Percentiles rank a stretch among this genome's conserved stretches.
These are phyloP conservation scores for Porites lobata DNA, from an alignment of 92 coral and sea anemone genomes.

Conservation along the genomic window DNA sequence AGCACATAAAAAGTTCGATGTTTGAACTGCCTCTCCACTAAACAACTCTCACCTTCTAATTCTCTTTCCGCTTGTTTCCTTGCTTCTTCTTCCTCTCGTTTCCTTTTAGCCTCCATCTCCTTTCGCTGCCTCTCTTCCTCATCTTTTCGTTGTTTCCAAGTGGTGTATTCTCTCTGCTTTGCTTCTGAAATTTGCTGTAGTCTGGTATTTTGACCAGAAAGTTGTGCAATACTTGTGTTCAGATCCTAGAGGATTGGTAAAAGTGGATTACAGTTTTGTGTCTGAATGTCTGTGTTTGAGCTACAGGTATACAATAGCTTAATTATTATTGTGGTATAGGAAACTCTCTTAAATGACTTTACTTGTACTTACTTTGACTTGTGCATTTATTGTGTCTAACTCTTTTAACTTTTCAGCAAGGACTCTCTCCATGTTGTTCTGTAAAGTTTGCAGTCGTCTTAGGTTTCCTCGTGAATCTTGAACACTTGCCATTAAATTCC, in stretches of 20 bases:
- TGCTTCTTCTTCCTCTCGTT: slow-evolving; percentile 88
- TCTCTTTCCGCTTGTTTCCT: slow-evolving; percentile 93
- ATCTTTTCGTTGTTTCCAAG: slow-evolving; percentile 91
- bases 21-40: too few relatives aligned
- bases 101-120: slow-evolving; percentile 78
- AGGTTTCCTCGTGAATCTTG: slow-evolving; percentile 88
- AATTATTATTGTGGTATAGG: too few relatives aligned
- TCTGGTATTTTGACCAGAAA: slow-evolving; percentile 84
- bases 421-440: slow-evolving; percentile 82
- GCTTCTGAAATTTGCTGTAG: slow-evolving; percentile 90
- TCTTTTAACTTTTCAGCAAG: slow-evolving; percentile 83
- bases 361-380: slow-evolving; percentile 80
- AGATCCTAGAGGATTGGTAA: slow-evolving; percentile 59
- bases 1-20: too few relatives aligned
- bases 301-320: too few relatives aligned
- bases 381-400: slow-evolving; percentile 78
- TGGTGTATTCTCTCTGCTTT: slow-evolving; percentile 87
- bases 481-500: slow-evolving; percentile 94
- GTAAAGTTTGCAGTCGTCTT: slow-evolving; percentile 81
- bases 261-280: not conserved
- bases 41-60: slow-evolving; percentile 72
- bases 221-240: slow-evolving; percentile 76
- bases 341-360: not conserved
- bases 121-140: slow-evolving; percentile 84
- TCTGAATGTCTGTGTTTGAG: too few relatives aligned